Percentiles rank a stretch among this genome's conserved stretches.
phyloP scores from a whole-genome alignment of 1,140 invertebrate species.

The Aethina tumida region DNA sequence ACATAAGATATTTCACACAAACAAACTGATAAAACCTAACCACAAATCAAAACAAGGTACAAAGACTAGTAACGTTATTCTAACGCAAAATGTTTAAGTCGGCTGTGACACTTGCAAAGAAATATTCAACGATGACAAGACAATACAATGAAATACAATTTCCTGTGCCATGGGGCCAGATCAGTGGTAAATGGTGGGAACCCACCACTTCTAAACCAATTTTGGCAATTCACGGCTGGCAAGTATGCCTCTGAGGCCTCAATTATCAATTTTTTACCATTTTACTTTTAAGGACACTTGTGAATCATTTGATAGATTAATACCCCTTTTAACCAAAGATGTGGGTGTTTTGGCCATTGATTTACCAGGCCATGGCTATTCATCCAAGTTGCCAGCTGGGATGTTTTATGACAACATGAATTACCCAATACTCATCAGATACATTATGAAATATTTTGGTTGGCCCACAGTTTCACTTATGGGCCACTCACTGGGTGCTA shows the following conservation, averaged over 20 bases:
- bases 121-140: no score
- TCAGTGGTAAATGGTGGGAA: constrained; percentile 61
- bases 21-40: no score
- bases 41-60: no score
- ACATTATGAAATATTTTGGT: constrained; percentile 50
- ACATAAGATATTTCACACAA: no score
- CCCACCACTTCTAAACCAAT: constrained; percentile 49
- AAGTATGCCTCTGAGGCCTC: neutral
- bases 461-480: constrained; percentile 62
- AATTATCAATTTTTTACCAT: neutral
- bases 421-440: constrained; percentile 42
- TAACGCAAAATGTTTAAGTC: no score
- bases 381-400: constrained; percentile 53
- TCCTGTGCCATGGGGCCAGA: constrained; percentile 52
- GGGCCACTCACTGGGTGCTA: constrained; percentile 51
- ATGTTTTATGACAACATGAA: constrained; percentile 49
- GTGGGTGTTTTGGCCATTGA: constrained; percentile 55
- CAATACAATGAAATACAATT: constrained; percentile 49
- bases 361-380: constrained; percentile 62
- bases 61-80: no score
- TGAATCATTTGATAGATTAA: constrained; percentile 58
- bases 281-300: constrained; percentile 58
- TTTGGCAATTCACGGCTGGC: neutral
- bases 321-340: constrained; percentile 47
- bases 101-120: no score